Evolutionary conservation across 2,113 vertebrate species (phyloP).

Genomic region (Atractosteus spatula): DNA sequence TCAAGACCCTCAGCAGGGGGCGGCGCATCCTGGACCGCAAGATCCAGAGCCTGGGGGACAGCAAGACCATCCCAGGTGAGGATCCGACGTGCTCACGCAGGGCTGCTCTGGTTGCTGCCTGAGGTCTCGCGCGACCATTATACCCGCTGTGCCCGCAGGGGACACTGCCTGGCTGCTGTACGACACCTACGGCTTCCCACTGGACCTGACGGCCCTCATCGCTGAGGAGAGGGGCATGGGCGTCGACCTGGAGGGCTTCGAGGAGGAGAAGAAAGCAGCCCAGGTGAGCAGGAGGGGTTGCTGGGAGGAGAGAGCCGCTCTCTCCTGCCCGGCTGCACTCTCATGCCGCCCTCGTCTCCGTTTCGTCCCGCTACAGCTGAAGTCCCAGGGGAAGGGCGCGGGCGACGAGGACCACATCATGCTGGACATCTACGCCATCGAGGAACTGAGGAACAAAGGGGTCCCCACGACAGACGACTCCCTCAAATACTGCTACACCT

Average conservation of each 20-base stretch:
- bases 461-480: slow-evolving; percentile 79
- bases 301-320: background rate
- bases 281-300: slow-evolving; percentile 70
- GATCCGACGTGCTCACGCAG: background rate
- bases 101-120: no score
- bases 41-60: slow-evolving; percentile 86
- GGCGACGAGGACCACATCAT: slow-evolving; percentile 88
- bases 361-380: slow-evolving; percentile 62
- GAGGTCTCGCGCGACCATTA: no score
- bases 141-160: slow-evolving; percentile 55
- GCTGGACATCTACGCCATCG: slow-evolving; percentile 96
- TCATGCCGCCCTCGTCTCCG: no score
- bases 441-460: slow-evolving; percentile 81
- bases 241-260: slow-evolving; percentile 85
- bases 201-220: slow-evolving; percentile 91
- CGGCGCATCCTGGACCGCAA: slow-evolving; percentile 95
- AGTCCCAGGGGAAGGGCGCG: slow-evolving; percentile 89
- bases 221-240: slow-evolving; percentile 90
- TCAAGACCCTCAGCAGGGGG: slow-evolving; percentile 94
- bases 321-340: slow-evolving; percentile 19
- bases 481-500: slow-evolving; percentile 80
- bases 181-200: slow-evolving; percentile 93
- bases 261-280: slow-evolving; percentile 88
- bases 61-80: slow-evolving; percentile 85
- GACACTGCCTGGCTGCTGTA: slow-evolving; percentile 96